phyloP scores from a whole-genome alignment of 1,140 invertebrate genomes.

The Bombus ignitus region DNA sequence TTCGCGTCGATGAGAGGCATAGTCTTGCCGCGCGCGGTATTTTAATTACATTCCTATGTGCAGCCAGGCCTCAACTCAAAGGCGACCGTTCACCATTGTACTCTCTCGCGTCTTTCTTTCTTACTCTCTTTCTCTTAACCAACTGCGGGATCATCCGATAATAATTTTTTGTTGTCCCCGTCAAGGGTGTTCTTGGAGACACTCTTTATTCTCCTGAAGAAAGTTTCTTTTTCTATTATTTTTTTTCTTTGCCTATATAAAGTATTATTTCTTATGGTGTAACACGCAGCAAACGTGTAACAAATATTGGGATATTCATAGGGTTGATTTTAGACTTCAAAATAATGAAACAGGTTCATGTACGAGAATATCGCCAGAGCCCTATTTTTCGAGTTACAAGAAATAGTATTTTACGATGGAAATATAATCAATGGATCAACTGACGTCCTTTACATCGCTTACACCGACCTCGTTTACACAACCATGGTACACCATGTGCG shows the following conservation, averaged over 20 bases:
- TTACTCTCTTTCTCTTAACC: background rate
- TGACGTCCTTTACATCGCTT: too few relatives aligned
- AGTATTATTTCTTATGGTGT: background rate
- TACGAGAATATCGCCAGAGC: too few relatives aligned
- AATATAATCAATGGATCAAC: too few relatives aligned
- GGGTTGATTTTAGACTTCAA: too few relatives aligned
- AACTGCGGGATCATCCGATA: conserved; percentile 38
- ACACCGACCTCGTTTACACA: too few relatives aligned
- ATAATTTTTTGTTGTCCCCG: conserved; percentile 27
- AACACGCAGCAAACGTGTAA: too few relatives aligned
- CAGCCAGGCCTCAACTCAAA: conserved; percentile 59
- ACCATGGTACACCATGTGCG: too few relatives aligned
- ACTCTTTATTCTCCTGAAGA: background rate
- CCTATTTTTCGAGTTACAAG: too few relatives aligned
- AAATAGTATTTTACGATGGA: too few relatives aligned
- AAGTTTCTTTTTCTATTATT: background rate
- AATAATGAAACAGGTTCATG: too few relatives aligned
- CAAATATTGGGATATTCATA: too few relatives aligned
- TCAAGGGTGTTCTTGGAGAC: background rate
- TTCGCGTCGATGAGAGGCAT: conserved; percentile 57
- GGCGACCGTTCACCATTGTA: conserved; percentile 46
- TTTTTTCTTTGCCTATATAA: too few relatives aligned
- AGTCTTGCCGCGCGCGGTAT: conserved; percentile 49
- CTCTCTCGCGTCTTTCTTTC: background rate
- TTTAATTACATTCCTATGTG: conserved; percentile 62